Evolutionary conservation across 2,888 invertebrate genomes (phyloP).

Genomic region (Abrostola triplasia): DNA sequence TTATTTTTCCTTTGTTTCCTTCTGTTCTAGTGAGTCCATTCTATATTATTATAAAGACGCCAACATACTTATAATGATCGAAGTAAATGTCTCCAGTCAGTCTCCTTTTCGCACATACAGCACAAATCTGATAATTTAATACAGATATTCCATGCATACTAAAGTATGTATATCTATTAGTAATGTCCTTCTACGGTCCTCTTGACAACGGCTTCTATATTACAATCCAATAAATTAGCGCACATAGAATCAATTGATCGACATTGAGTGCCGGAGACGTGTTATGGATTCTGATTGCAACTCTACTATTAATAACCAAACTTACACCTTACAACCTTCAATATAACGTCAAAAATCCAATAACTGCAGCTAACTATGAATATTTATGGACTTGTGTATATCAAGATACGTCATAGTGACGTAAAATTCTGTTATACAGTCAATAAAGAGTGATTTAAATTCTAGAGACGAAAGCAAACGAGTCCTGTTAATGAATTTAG

Average conservation of each 20-base stretch:
- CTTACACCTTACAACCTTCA: slow-evolving; percentile 30
- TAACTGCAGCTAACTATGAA: slow-evolving; percentile 21
- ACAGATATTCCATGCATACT: too few relatives aligned
- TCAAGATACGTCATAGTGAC: slow-evolving; percentile 49
- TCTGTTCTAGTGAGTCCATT: too few relatives aligned
- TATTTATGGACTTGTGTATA: slow-evolving; percentile 49
- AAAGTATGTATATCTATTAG: too few relatives aligned
- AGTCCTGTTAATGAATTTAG: background rate
- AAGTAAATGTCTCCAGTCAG: too few relatives aligned
- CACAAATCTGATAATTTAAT: too few relatives aligned
- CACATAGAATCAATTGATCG: slow-evolving; percentile 48
- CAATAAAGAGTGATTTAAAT: slow-evolving; percentile 37
- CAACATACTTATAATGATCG: too few relatives aligned
- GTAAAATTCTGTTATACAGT: slow-evolving; percentile 47
- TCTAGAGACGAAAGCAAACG: slow-evolving; percentile 8
- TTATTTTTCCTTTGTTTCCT: too few relatives aligned
- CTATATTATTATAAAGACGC: too few relatives aligned
- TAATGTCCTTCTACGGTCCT: too few relatives aligned
- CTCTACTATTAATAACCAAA: slow-evolving; percentile 24
- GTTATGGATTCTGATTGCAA: slow-evolving; percentile 54
- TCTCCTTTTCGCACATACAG: too few relatives aligned
- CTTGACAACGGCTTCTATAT: too few relatives aligned
- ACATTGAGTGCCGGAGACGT: slow-evolving; percentile 57
- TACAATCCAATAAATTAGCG: too few relatives aligned
- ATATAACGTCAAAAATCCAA: slow-evolving; percentile 26